Evolutionary conservation across 2,888 invertebrate genomes (phyloP), one percentile per base, ranked within the genome.

Genomic region (Diarsia rubi): DNA sequence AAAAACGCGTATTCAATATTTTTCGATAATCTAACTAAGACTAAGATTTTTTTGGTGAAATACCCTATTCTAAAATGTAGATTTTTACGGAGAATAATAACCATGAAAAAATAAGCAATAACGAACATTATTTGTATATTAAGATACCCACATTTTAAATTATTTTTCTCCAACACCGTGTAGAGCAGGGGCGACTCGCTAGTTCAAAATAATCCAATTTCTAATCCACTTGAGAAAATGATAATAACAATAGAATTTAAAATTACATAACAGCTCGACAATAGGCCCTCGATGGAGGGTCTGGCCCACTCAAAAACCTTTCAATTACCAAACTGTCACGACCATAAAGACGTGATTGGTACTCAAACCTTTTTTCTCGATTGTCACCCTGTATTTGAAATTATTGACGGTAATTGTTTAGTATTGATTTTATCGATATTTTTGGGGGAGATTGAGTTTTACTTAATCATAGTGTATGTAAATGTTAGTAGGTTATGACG

Each of bases 241-340:
- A 81, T 67, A 73, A 78, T 68, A 72, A 91, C 88, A 91, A 91
- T 88, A 76, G 85, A 71, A 82, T 85, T 84, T 84, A 78, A 90
- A 90, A 91, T 91, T 88, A 90, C 90, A 90, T 89, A 88, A 88
- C 85, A 79, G 81, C 76, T 81, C 82, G 76, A 91, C 90, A 92
- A 92, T 90, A 86, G 90, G 86, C 78, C 71, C 47, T 81, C 88
- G 90, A 90, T 89, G 86, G 91, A 89, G 89, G 86, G 88, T 81
- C 81, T 83, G 44, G 9, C 5, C 84, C 88, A 85, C 93, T 94
- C 87, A 81, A 91, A 92, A 90, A 91, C 89, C 93, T 91, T 93
- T 93, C 94, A 93, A 94, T 94, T 94, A 93, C 88, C 52, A 75
- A 87, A 90, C 91, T 94, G 94, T 94, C 94, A 93, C 72, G 82